These are phyloP conservation scores for Agrochola lota DNA, from an alignment of 2,888 invertebrate genomes.

Conservation along the genomic window DNA sequence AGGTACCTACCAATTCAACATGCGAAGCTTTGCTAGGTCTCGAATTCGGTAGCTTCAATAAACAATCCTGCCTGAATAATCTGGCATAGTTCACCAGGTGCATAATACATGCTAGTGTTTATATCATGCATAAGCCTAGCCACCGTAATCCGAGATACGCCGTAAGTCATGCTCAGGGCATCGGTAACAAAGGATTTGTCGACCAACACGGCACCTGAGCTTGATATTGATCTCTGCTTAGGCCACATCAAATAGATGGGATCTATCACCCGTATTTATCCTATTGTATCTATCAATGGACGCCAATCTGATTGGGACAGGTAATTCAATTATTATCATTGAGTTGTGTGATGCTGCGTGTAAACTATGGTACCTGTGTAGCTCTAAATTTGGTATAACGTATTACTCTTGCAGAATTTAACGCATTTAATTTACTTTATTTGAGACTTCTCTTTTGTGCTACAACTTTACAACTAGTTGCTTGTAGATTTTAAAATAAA, in stretches of 20 bases:
- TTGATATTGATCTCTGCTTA: constrained; percentile 44
- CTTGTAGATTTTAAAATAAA: not conserved
- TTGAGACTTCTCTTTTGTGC: not conserved
- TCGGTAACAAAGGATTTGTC: constrained; percentile 74
- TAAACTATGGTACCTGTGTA: not conserved
- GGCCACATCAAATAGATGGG: constrained; percentile 31
- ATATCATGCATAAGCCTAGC: constrained; percentile 49
- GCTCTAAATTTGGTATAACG: not conserved
- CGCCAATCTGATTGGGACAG: constrained; percentile 38
- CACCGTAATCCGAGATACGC: constrained; percentile 72
- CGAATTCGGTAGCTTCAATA: not conserved
- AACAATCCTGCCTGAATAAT: constrained; percentile 5
- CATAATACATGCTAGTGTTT: constrained; percentile 24
- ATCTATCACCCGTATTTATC: constrained; percentile 27
- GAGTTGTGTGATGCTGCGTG: not conserved
- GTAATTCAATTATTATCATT: constrained; percentile 37
- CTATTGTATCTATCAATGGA: constrained; percentile 43
- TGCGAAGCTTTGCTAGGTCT: not conserved
- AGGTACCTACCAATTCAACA: not conserved
- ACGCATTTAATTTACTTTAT: too few species aligned
- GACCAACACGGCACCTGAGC: constrained; percentile 57
- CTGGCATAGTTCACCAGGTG: constrained; percentile 31
- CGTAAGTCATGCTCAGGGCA: constrained; percentile 73
- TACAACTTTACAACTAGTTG: not conserved
- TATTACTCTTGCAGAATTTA: not conserved